Evolutionary conservation across 64 coral and sea anemone genomes (phyloP).

Genomic region (Porites lutea): DNA sequence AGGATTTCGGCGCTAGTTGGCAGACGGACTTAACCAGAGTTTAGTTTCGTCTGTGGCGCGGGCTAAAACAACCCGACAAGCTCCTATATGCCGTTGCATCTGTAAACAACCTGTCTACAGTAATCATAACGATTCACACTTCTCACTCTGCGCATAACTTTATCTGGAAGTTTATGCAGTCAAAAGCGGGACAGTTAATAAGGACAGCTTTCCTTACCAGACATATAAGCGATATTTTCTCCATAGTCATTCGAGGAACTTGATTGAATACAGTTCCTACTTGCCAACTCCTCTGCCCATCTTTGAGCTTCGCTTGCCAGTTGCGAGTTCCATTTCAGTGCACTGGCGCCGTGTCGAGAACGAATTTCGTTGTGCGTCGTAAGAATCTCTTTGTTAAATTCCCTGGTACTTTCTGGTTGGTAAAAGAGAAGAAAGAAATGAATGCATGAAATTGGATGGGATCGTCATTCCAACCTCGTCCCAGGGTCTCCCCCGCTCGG

Average conservation of each 20-base stretch:
- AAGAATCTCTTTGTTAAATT: slow-evolving; percentile 94
- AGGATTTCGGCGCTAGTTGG: no score
- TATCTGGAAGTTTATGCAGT: no score
- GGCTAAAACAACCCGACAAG: no score
- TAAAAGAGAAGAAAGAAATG: neutral
- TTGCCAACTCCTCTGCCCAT: slow-evolving; percentile 89
- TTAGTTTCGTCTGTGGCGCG: no score
- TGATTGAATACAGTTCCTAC: slow-evolving; percentile 86
- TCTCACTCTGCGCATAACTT: no score
- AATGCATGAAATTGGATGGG: neutral
- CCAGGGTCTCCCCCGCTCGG: no score
- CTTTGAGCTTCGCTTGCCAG: slow-evolving; percentile 78
- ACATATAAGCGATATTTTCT: slow-evolving; percentile 95
- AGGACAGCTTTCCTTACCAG: slow-evolving; percentile 53
- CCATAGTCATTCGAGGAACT: slow-evolving; percentile 89
- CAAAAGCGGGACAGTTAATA: no score
- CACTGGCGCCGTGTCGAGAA: slow-evolving; percentile 60
- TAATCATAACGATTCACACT: no score
- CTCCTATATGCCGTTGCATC: no score
- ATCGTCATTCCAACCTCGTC: no score
- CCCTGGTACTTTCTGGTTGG: slow-evolving; percentile 73
- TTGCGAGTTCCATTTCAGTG: slow-evolving; percentile 84
- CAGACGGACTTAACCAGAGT: no score
- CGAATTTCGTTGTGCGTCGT: slow-evolving; percentile 91
- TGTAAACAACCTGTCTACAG: no score